Percentiles rank a stretch among this genome's conserved stretches.
Evolutionary conservation across 2,888 invertebrate species (phyloP).

Genomic region (Bellardia bayeri): DNA sequence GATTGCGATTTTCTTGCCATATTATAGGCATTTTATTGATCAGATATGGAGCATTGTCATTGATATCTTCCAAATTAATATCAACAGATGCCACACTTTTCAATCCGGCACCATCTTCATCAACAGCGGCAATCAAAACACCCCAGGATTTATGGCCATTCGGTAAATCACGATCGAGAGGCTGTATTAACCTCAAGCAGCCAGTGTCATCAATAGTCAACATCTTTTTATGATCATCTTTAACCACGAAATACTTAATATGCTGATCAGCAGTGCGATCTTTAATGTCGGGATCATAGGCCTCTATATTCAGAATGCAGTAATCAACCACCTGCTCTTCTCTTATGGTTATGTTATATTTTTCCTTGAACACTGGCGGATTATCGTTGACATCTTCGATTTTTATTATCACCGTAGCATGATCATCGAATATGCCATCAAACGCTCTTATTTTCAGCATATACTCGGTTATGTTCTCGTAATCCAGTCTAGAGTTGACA

Average conservation of each 20-base stretch:
- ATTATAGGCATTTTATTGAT: slow-evolving; percentile 92
- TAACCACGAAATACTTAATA: slow-evolving; percentile 91
- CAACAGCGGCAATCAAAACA: slow-evolving; percentile 90
- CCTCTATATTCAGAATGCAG: slow-evolving; percentile 89
- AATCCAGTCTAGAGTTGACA: slow-evolving; percentile 91
- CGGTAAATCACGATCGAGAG: slow-evolving; percentile 95
- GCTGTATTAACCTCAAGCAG: slow-evolving; percentile 87
- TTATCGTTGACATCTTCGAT: slow-evolving; percentile 97
- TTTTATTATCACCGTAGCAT: slow-evolving; percentile 92
- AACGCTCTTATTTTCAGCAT: slow-evolving; percentile 92
- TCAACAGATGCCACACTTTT: slow-evolving; percentile 89
- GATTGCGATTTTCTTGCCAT: slow-evolving; percentile 92
- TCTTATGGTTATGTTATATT: slow-evolving; percentile 89
- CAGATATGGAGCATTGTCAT: slow-evolving; percentile 96
- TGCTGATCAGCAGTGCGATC: slow-evolving; percentile 90
- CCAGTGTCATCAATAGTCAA: slow-evolving; percentile 90
- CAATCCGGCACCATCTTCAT: slow-evolving; percentile 89
- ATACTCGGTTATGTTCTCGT: slow-evolving; percentile 93
- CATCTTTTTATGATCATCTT: slow-evolving; percentile 89
- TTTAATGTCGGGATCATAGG: slow-evolving; percentile 94
- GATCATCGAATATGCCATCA: slow-evolving; percentile 93
- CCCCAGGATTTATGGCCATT: slow-evolving; percentile 93
- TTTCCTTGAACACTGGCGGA: slow-evolving; percentile 91
- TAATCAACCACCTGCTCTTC: slow-evolving; percentile 90
- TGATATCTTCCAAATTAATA: slow-evolving; percentile 91